These are phyloP conservation scores for Scopus umbretta DNA, from an alignment of 2,113 vertebrate species.

Conservation along the genomic window DNA sequence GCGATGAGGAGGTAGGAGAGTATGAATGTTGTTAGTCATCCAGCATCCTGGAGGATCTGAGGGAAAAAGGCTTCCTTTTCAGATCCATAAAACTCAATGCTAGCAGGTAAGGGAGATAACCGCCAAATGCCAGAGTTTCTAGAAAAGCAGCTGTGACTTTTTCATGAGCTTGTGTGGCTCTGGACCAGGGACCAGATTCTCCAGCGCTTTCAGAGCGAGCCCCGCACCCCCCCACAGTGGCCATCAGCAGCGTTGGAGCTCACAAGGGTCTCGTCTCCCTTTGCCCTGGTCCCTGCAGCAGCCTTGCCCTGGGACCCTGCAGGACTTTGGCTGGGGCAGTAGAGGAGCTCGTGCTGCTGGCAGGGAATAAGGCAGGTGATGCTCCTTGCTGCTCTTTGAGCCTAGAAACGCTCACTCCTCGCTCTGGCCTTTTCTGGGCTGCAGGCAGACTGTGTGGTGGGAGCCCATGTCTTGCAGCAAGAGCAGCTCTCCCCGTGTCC, in stretches of 20 bases:
- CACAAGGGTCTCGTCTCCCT: not conserved
- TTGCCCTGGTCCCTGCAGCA: not conserved
- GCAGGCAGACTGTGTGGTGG: accelerated
- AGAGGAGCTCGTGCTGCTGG: not conserved
- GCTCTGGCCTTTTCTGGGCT: not conserved
- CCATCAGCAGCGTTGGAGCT: accelerated
- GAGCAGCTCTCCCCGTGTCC: not conserved
- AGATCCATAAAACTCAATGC: accelerated
- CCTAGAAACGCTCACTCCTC: not conserved
- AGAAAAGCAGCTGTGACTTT: not conserved
- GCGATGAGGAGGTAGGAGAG: not conserved
- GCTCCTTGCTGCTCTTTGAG: not conserved
- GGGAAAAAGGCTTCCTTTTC: not conserved
- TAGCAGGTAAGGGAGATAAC: not conserved
- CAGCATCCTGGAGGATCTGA: not conserved
- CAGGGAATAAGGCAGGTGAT: not conserved
- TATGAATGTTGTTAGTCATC: not conserved
- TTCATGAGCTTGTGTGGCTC: not conserved
- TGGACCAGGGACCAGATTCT: not conserved
- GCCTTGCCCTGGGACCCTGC: accelerated
- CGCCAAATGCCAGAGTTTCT: too few relatives aligned
- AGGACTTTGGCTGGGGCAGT: not conserved
- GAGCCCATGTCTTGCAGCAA: accelerated
- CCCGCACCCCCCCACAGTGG: not conserved
- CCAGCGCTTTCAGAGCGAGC: accelerated